Evolutionary conservation across 1,140 invertebrate genomes (phyloP).

Genomic region (Halictus rubicundus): DNA sequence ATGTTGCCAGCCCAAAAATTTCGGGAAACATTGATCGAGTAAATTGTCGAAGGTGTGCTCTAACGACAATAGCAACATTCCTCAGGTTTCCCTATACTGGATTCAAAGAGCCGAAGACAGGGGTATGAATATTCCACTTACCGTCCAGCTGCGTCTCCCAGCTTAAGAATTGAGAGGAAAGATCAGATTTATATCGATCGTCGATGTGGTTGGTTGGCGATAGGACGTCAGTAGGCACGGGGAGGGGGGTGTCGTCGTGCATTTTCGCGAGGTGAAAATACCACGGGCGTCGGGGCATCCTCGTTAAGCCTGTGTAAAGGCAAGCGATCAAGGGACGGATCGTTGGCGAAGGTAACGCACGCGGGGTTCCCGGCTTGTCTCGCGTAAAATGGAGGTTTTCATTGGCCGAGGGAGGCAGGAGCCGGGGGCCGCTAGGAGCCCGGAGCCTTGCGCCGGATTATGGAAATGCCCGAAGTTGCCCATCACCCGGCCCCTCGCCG

Average conservation of each 20-base stretch:
- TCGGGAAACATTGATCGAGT: too few species aligned
- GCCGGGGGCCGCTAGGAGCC: not conserved
- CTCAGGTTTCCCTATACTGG: too few species aligned
- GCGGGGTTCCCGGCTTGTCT: slow-evolving; percentile 9
- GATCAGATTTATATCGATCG: too few species aligned
- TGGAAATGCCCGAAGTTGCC: slow-evolving; percentile 70
- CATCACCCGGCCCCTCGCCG: slow-evolving; percentile 43
- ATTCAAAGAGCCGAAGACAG: too few species aligned
- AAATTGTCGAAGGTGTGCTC: too few species aligned
- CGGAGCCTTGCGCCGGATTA: slow-evolving; percentile 66
- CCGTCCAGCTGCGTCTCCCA: too few species aligned
- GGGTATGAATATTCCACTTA: too few species aligned
- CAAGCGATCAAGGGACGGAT: slow-evolving; percentile 14
- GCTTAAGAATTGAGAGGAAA: too few species aligned
- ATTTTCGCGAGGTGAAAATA: slow-evolving; percentile 41
- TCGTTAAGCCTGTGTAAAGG: slow-evolving; percentile 38
- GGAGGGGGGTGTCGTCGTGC: not conserved
- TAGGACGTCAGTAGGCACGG: not conserved
- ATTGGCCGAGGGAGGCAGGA: slow-evolving; percentile 60
- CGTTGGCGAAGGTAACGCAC: slow-evolving; percentile 18
- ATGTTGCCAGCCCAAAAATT: too few species aligned
- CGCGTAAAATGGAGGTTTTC: slow-evolving; percentile 73
- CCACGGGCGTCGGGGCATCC: not conserved
- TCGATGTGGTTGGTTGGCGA: too few species aligned
- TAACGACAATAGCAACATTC: too few species aligned